Conservation (phyloP, 2,113 vertebrate genomes). For the Drymodes brunneopygia region DNA sequence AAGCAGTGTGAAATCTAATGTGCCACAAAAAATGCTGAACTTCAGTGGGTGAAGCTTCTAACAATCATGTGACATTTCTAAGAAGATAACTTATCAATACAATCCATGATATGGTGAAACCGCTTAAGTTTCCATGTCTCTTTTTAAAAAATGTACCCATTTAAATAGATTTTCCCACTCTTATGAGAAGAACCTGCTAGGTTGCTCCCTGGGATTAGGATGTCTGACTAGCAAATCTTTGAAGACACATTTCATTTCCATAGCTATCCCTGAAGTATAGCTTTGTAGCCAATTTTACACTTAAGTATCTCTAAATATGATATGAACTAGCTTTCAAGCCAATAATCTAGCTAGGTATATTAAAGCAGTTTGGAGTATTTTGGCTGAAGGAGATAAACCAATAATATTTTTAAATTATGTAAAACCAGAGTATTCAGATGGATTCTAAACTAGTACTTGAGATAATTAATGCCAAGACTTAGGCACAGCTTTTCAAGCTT, state of each 20-base stretch:
- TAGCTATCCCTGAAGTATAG: neutral
- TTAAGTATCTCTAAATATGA: neutral
- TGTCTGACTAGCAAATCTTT: neutral
- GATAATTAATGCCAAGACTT: neutral
- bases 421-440: neutral
- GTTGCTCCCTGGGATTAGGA: neutral
- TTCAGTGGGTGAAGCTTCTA: neutral
- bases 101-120: neutral
- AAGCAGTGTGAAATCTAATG: neutral
- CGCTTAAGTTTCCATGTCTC: neutral
- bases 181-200: neutral
- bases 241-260: neutral
- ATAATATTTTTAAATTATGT: neutral
- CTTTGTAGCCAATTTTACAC: neutral
- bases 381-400: neutral
- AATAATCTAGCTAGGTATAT: neutral
- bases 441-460: neutral
- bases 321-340: neutral
- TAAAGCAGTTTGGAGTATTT: neutral
- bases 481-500: neutral
- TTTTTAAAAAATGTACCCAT: neutral
- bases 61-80: neutral
- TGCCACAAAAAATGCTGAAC: neutral
- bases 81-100: neutral
- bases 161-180: neutral